A percentile compares a stretch with the other conserved stretches of the same genome.
Conservation (phyloP, 2,113 vertebrate genomes). For the Hippocampus mohnikei region DNA sequence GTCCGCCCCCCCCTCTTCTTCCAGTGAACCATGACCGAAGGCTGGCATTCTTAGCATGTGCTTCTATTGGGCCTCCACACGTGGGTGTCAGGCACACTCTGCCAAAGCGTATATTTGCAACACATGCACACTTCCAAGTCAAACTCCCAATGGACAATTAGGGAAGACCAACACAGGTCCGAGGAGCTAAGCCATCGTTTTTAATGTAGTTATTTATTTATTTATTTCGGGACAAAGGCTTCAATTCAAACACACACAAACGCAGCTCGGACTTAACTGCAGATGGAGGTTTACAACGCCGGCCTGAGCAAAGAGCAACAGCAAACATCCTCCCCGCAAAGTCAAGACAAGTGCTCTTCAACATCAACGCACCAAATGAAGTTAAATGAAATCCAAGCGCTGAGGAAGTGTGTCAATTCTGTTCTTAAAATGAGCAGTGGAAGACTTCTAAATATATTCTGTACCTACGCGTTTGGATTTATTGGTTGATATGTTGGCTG, state of each 20-base stretch:
- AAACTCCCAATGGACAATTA: constrained; percentile 63
- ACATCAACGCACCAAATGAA: constrained; percentile 19
- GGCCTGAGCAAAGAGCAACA: constrained; percentile 62
- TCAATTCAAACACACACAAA: constrained; percentile 8
- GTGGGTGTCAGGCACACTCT: constrained; percentile 66
- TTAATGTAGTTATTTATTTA: not conserved
- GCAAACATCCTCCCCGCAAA: constrained; percentile 61
- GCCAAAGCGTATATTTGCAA: constrained; percentile 58
- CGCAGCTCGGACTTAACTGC: not conserved
- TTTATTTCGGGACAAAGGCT: constrained; percentile 38
- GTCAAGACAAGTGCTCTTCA: constrained; percentile 43
- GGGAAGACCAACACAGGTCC: constrained; percentile 62
- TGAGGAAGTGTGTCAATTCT: not conserved
- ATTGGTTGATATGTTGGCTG: too few species aligned
- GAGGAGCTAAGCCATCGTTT: constrained; percentile 34
- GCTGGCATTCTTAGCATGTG: constrained; percentile 35
- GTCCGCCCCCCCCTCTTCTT: too few species aligned
- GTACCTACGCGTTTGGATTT: too few species aligned
- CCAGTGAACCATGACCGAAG: not conserved
- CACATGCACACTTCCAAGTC: constrained; percentile 57
- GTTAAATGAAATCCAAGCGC: not conserved
- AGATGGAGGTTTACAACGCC: constrained; percentile 48
- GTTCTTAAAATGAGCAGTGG: not conserved
- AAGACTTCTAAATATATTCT: too few species aligned
- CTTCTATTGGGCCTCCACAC: constrained; percentile 51